phyloP scores from a whole-genome alignment of 2,888 invertebrate species.

The Strigamia transsilvanica region DNA sequence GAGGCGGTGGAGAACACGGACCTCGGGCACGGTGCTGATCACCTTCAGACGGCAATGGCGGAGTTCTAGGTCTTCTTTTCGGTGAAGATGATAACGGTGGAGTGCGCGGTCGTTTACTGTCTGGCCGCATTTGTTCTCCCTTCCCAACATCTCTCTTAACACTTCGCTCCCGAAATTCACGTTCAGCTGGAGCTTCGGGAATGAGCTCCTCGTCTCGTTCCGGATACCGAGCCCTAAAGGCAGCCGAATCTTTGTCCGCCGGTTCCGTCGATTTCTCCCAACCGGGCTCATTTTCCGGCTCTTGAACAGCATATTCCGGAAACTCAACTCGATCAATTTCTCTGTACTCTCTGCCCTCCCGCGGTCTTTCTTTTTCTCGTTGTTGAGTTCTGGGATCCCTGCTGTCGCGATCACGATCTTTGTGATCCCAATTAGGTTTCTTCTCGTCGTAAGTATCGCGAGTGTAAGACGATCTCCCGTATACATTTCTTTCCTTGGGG shows the following conservation, averaged over 20 bases:
- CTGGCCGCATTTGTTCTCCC: slow-evolving; percentile 40
- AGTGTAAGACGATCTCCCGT: slow-evolving; percentile 17
- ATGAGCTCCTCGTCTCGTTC: slow-evolving; percentile 57
- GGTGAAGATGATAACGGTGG: slow-evolving; percentile 21
- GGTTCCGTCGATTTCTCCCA: slow-evolving; percentile 51
- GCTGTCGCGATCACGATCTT: slow-evolving; percentile 46
- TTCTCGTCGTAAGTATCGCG: slow-evolving; percentile 33
- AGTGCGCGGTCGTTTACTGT: slow-evolving; percentile 53
- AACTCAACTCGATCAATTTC: slow-evolving; percentile 35
- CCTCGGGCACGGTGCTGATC: slow-evolving; percentile 57
- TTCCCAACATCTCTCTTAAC: slow-evolving; percentile 55
- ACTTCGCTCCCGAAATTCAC: neutral
- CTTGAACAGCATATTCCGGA: neutral
- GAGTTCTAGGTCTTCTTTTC: slow-evolving; percentile 56
- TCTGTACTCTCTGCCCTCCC: slow-evolving; percentile 52
- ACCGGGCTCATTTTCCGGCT: neutral
- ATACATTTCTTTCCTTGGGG: slow-evolving; percentile 23
- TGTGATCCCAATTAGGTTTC: slow-evolving; percentile 29
- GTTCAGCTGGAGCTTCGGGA: slow-evolving; percentile 15
- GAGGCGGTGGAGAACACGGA: slow-evolving; percentile 48
- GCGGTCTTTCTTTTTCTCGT: slow-evolving; percentile 50
- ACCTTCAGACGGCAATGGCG: slow-evolving; percentile 56
- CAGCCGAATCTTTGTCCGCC: slow-evolving; percentile 56
- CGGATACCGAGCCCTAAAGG: slow-evolving; percentile 54
- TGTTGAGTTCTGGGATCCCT: slow-evolving; percentile 52